Evolutionary conservation across 2,797 vertebrate genomes (phyloP).

Genomic region (Synanceia verrucosa): DNA sequence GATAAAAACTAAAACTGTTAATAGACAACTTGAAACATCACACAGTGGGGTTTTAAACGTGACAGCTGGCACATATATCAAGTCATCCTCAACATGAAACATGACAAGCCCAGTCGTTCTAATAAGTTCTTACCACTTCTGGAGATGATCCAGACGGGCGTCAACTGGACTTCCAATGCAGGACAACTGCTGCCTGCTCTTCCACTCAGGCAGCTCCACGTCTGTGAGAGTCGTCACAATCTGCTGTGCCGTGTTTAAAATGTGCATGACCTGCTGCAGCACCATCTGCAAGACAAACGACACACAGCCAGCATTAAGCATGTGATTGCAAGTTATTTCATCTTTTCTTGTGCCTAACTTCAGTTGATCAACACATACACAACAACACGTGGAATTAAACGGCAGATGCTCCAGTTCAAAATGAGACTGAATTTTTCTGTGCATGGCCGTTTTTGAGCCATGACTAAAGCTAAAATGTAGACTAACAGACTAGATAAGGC

Average conservation of each 20-base stretch:
- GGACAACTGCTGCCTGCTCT: slow-evolving; percentile 78
- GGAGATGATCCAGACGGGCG: slow-evolving; percentile 76
- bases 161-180: slow-evolving; percentile 83
- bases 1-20: too few species aligned
- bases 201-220: slow-evolving; percentile 83
- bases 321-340: too few species aligned
- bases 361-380: not conserved
- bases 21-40: too few species aligned
- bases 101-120: not conserved
- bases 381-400: not conserved
- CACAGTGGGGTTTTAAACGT: not conserved
- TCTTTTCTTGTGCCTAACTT: not conserved
- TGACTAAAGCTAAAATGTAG: not conserved
- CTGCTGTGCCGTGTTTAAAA: slow-evolving; percentile 69
- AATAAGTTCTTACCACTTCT: slow-evolving; percentile 82
- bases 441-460: not conserved
- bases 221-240: slow-evolving; percentile 66
- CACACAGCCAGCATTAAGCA: not conserved
- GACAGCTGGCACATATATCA: not conserved
- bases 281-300: slow-evolving; percentile 73
- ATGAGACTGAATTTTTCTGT: not conserved
- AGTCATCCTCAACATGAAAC: not conserved
- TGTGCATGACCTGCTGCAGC: slow-evolving; percentile 74
- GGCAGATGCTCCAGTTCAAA: not conserved
- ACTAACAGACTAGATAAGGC: not conserved